A percentile compares a stretch with the other conserved stretches of the same genome.
Conservation (phyloP, 2,888 invertebrate species). For the Meteorus cinctellus region DNA sequence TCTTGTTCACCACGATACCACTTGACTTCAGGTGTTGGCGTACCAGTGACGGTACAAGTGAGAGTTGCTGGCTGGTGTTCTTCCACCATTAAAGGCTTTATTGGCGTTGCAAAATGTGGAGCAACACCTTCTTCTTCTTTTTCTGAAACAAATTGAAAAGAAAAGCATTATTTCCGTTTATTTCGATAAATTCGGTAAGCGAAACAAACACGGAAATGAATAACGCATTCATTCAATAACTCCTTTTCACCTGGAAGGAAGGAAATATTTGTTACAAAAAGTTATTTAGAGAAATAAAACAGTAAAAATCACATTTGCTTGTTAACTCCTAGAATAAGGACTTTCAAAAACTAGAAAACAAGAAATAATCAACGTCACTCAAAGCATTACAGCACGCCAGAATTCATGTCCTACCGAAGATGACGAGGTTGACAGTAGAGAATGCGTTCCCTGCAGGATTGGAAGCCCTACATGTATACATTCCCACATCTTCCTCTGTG, state of each 20-base stretch:
- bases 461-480: conserved; percentile 83
- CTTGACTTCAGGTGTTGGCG: conserved; percentile 82
- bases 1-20: conserved; percentile 81
- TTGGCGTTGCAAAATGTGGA: conserved; percentile 79
- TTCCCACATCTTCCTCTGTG: conserved; percentile 82
- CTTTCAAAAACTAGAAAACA: no score
- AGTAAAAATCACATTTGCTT: conserved; percentile 29
- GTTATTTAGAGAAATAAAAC: conserved; percentile 20
- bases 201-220: conserved; percentile 3
- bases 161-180: not conserved
- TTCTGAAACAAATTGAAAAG: conserved; percentile 70
- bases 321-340: not conserved
- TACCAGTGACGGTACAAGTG: conserved; percentile 81
- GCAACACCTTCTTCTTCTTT: conserved; percentile 82
- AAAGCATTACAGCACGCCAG: conserved; percentile 18
- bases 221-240: not conserved
- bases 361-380: no score
- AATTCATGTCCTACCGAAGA: conserved; percentile 77
- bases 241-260: not conserved
- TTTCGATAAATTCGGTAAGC: not conserved
- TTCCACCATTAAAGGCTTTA: conserved; percentile 80
- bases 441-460: conserved; percentile 87
- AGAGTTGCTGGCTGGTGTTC: conserved; percentile 79
- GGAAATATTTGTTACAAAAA: not conserved
- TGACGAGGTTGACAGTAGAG: conserved; percentile 82